phyloP scores from a whole-genome alignment of 2,888 invertebrate genomes.

The Volucella inflata region DNA sequence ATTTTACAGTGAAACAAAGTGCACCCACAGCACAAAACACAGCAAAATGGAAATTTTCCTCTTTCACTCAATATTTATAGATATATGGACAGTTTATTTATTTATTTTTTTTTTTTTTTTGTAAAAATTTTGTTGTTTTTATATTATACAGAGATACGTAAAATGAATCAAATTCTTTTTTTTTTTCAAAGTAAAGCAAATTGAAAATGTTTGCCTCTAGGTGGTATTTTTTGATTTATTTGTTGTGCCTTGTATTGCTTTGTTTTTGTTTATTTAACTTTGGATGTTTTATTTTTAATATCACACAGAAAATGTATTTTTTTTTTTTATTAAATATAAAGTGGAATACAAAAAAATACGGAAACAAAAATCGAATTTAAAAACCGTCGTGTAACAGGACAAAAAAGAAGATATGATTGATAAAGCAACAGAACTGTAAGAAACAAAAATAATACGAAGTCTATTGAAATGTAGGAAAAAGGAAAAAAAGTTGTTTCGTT shows the following conservation, averaged over 20 bases:
- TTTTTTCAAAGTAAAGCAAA: slow-evolving; percentile 2
- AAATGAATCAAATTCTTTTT: slow-evolving; percentile 54
- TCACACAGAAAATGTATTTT: slow-evolving; percentile 37
- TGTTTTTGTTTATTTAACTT: slow-evolving; percentile 38
- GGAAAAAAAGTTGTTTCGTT: slow-evolving; percentile 49
- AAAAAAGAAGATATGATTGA: slow-evolving; percentile 14
- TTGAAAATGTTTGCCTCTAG: slow-evolving; percentile 18
- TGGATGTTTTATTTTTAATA: slow-evolving; percentile 24
- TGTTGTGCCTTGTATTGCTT: slow-evolving; percentile 33
- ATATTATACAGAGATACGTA: slow-evolving; percentile 25
- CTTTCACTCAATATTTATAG: slow-evolving; percentile 65
- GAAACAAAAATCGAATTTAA: slow-evolving; percentile 60
- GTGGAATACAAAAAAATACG: slow-evolving; percentile 23
- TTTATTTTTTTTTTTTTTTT: slow-evolving; percentile 10
- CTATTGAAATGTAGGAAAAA: slow-evolving; percentile 23
- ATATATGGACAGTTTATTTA: slow-evolving; percentile 51
- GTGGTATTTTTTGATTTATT: slow-evolving; percentile 1
- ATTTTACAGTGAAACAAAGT: slow-evolving; percentile 54
- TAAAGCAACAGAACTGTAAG: slow-evolving; percentile 44
- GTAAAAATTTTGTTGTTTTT: slow-evolving; percentile 41
- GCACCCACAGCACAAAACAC: slow-evolving; percentile 54
- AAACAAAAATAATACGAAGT: slow-evolving; percentile 71
- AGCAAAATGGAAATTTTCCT: slow-evolving; percentile 66
- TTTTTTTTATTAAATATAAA: slow-evolving; percentile 16
- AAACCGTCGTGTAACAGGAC: slow-evolving; percentile 30